Percentiles rank a stretch among this genome's conserved stretches.
These are phyloP conservation scores for Tethea ocularis DNA, from an alignment of 2,888 invertebrate species.

Conservation along the genomic window DNA sequence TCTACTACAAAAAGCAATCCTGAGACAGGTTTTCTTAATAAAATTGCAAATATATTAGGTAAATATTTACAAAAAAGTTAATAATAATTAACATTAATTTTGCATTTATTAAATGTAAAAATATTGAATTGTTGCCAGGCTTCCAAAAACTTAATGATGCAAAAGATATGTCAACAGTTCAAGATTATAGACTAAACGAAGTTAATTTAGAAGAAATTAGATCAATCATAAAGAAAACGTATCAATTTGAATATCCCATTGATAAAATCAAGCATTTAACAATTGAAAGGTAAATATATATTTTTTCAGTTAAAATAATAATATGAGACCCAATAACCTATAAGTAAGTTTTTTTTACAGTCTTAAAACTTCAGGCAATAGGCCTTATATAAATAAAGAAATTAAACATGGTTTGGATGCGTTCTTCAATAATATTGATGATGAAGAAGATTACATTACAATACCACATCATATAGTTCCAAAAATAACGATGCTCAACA, in stretches of 20 bases:
- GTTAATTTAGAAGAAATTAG: slow-evolving; percentile 41
- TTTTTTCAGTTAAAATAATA: no score
- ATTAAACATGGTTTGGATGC: slow-evolving; percentile 33
- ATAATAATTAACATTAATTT: no score
- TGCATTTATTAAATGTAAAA: not conserved
- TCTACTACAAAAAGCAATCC: slow-evolving; percentile 33
- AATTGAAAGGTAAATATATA: slow-evolving; percentile 48
- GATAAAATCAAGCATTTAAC: slow-evolving; percentile 37
- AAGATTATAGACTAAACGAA: slow-evolving; percentile 37
- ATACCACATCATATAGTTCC: slow-evolving; percentile 41
- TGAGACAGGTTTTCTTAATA: slow-evolving; percentile 24
- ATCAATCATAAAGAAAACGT: slow-evolving; percentile 33
- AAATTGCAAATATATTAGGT: slow-evolving; percentile 39
- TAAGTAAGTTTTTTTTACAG: slow-evolving; percentile 12
- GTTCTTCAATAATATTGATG: slow-evolving; percentile 43
- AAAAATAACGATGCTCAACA: slow-evolving; percentile 40
- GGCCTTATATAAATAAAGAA: slow-evolving; percentile 16
- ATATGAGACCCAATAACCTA: not conserved
- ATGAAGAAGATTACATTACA: slow-evolving; percentile 40
- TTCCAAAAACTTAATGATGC: slow-evolving; percentile 34
- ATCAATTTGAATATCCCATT: slow-evolving; percentile 30
- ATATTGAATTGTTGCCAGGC: slow-evolving; percentile 27
- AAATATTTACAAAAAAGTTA: slow-evolving; percentile 18
- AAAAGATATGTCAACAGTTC: slow-evolving; percentile 26
- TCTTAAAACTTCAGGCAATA: slow-evolving; percentile 12